Evolutionary conservation across 2,113 vertebrate genomes (phyloP).

Genomic region (Chinchilla lanigera): DNA sequence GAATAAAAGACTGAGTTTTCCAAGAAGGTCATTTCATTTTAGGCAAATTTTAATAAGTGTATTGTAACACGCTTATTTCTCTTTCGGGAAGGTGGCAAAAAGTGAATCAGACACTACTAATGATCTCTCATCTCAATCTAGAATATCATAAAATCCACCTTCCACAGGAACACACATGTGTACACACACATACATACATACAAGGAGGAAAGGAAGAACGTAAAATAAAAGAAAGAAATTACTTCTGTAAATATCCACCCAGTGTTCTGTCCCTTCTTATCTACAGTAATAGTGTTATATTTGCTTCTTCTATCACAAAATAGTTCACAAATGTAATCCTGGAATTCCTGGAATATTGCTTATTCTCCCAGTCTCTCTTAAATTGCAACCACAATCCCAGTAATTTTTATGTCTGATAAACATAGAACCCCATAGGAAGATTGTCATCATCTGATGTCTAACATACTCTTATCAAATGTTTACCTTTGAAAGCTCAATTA

Average conservation of each 20-base stretch:
- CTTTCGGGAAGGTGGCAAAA: not conserved
- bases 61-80: conserved; percentile 29
- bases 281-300: not conserved
- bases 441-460: not conserved
- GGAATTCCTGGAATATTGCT: not conserved
- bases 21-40: not conserved
- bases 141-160: not conserved
- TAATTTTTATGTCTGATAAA: not conserved
- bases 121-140: not conserved
- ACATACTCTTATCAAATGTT: not conserved
- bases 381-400: not conserved
- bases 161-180: not conserved
- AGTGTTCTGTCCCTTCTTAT: not conserved
- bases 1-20: not conserved
- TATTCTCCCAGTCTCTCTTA: not conserved
- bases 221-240: not conserved
- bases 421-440: not conserved
- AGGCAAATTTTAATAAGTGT: not conserved
- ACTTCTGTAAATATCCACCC: not conserved
- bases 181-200: too few species aligned
- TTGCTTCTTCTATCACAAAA: not conserved
- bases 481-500: not conserved
- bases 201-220: too few species aligned
- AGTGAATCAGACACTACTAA: not conserved
- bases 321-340: not conserved